phyloP scores from a whole-genome alignment of 2,797 vertebrate species.

The Poeciliopsis infans region DNA sequence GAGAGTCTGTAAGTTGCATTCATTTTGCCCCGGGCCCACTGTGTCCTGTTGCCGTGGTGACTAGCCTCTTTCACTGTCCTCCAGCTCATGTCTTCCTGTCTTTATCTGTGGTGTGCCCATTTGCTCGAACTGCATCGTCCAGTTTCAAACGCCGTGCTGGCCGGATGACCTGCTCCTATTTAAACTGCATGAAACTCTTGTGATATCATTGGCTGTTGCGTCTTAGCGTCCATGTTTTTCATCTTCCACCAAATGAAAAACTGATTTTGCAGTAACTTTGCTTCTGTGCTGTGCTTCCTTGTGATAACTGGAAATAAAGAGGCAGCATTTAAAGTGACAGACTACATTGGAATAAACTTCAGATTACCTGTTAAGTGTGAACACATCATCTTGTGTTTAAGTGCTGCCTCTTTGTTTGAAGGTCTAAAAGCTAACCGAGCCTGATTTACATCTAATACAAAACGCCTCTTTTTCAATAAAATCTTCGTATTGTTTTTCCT shows the following conservation, averaged over 20 bases:
- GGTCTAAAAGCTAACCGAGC: constrained; percentile 4
- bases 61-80: constrained; percentile 44
- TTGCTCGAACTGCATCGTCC: constrained; percentile 27
- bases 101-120: constrained; percentile 27
- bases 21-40: constrained; percentile 67
- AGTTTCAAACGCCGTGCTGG: constrained; percentile 27
- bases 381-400: constrained; percentile 14
- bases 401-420: constrained; percentile 47
- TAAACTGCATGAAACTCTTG: constrained; percentile 45
- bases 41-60: constrained; percentile 42
- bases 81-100: constrained; percentile 37
- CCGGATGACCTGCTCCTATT: constrained; percentile 16
- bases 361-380: background rate
- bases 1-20: constrained; percentile 95
- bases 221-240: background rate
- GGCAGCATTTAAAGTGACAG: constrained; percentile 46
- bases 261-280: constrained; percentile 21
- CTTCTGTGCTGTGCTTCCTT: constrained; percentile 44
- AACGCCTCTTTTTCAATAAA: background rate
- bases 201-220: background rate
- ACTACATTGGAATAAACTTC: background rate
- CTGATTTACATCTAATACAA: background rate
- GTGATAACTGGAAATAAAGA: constrained; percentile 36
- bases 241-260: constrained; percentile 45
- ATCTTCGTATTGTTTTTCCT: background rate